Conservation (phyloP, 2,888 invertebrate genomes). For the Reticulitermes lucifugus region DNA sequence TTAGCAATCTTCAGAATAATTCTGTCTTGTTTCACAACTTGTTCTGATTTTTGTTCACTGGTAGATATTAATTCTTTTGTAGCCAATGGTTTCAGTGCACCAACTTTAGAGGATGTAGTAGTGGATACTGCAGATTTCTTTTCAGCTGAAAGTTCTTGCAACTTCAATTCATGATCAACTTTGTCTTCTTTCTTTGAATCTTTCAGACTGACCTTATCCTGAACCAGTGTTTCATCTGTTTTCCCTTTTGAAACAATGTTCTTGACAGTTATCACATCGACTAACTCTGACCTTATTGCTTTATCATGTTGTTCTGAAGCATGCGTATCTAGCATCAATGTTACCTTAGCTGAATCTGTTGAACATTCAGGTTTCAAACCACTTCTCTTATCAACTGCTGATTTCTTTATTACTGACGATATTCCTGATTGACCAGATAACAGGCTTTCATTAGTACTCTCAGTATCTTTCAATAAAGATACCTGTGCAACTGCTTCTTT, state of each 20-base stretch:
- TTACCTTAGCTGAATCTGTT: not conserved
- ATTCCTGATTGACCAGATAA: not conserved
- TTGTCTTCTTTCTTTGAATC: not conserved
- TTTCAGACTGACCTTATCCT: not conserved
- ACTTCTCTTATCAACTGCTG: not conserved
- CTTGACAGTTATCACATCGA: no score
- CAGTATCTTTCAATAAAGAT: not conserved
- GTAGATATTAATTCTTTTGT: not conserved
- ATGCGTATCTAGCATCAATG: not conserved
- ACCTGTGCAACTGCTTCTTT: not conserved
- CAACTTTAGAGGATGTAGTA: not conserved
- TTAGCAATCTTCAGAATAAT: conserved; percentile 22
- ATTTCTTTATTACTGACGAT: not conserved
- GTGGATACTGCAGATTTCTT: not conserved
- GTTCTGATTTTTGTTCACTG: not conserved
- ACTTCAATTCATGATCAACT: no score
- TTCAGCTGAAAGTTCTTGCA: not conserved
- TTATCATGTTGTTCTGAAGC: not conserved
- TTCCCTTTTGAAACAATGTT: no score
- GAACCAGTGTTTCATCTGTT: not conserved
- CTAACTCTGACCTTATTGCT: not conserved
- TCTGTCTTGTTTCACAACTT: not conserved
- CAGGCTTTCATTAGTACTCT: not conserved
- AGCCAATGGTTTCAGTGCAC: not conserved
- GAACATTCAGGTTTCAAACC: not conserved